These are phyloP conservation scores for Hirtodrosophila histrioides DNA, from an alignment of 2,888 invertebrate species.

Conservation along the genomic window DNA sequence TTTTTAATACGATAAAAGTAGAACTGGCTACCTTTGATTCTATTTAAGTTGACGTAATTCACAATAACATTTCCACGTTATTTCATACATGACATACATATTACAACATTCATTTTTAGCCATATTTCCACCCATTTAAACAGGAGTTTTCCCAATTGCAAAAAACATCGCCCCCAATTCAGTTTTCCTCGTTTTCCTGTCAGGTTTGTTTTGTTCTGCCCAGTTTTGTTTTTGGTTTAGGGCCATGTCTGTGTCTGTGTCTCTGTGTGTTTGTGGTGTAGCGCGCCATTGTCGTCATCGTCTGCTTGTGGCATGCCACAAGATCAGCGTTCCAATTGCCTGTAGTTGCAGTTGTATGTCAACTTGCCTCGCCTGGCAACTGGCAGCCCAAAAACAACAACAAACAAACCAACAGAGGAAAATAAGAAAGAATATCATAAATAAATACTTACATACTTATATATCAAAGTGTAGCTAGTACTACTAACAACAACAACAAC, in stretches of 20 bases:
- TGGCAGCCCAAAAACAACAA: constrained; percentile 28
- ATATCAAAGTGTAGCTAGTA: constrained; percentile 28
- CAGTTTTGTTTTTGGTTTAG: constrained; percentile 10
- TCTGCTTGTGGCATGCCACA: constrained; percentile 62
- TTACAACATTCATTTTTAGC: no score
- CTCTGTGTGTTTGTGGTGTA: background rate
- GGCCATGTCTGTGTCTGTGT: constrained; percentile 9
- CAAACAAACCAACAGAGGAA: constrained; percentile 4
- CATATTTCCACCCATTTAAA: no score
- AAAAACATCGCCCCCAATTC: constrained; percentile 20
- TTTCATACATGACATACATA: no score
- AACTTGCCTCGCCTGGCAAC: constrained; percentile 27
- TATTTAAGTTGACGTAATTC: no score
- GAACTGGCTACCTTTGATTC: no score
- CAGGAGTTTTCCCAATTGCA: background rate
- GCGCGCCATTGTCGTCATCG: constrained; percentile 41
- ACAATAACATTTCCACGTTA: no score
- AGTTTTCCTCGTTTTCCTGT: constrained; percentile 11
- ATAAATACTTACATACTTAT: constrained; percentile 40
- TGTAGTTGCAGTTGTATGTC: constrained; percentile 39
- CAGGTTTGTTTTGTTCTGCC: constrained; percentile 13
- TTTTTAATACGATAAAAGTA: no score
- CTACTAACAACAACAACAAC: constrained; percentile 10
- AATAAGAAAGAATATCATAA: constrained; percentile 39
- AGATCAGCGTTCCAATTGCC: constrained; percentile 38